Conservation (phyloP, 2,113 vertebrate genomes). For the Lonchura striata region DNA sequence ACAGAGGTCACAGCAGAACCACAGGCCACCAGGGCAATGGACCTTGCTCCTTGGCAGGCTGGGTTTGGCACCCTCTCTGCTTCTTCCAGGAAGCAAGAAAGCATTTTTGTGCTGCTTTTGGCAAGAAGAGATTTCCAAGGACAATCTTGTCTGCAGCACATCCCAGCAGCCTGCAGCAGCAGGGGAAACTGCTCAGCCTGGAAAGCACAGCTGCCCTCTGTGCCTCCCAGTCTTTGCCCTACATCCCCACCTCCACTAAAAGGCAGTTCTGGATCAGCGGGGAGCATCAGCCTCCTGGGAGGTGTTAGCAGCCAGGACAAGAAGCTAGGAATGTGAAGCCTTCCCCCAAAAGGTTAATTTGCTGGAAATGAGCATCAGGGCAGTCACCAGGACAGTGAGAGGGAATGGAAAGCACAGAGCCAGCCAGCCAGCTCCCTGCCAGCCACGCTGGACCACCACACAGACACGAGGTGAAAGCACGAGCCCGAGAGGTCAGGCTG, state of each 20-base stretch:
- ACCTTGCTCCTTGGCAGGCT: background rate
- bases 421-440: background rate
- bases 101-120: background rate
- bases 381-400: background rate
- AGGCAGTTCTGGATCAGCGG: background rate
- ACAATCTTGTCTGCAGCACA: rapidly evolving
- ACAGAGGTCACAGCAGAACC: background rate
- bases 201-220: background rate
- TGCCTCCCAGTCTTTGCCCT: background rate
- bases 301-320: background rate
- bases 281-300: background rate
- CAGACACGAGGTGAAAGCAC: background rate
- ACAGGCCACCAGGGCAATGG: background rate
- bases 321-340: background rate
- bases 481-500: background rate
- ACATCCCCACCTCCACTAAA: background rate
- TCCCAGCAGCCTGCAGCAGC: background rate
- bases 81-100: background rate
- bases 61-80: background rate
- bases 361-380: background rate
- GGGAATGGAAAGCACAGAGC: background rate
- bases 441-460: background rate
- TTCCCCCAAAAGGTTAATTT: background rate
- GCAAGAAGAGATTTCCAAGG: background rate
- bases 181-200: background rate